Conservation (phyloP, 2,113 vertebrate species). For the Gavialis gangeticus region DNA sequence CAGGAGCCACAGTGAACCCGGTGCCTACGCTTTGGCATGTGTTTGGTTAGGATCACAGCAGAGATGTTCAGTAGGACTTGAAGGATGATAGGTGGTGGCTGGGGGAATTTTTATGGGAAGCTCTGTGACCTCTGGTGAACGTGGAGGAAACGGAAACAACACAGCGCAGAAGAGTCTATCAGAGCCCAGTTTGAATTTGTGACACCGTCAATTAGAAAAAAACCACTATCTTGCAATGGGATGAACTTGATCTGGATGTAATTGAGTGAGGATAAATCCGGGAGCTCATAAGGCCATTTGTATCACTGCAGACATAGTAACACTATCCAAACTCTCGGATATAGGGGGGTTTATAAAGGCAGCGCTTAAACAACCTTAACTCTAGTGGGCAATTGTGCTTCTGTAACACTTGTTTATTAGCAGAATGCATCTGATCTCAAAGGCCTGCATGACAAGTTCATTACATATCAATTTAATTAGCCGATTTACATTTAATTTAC, state of each 20-base stretch:
- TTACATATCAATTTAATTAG: constrained; percentile 89
- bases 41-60: not conserved
- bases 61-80: not conserved
- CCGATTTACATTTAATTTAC: constrained; percentile 90
- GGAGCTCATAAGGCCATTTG: not conserved
- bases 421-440: constrained; percentile 84
- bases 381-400: constrained; percentile 66
- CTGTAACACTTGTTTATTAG: constrained; percentile 79
- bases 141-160: not conserved
- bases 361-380: constrained; percentile 65
- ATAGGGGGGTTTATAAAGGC: not conserved
- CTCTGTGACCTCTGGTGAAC: not conserved
- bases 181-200: not conserved
- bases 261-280: not conserved
- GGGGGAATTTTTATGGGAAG: not conserved
- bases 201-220: not conserved
- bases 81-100: not conserved
- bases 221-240: not conserved
- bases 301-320: not conserved
- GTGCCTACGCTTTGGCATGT: not conserved
- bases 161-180: not conserved
- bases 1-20: not conserved
- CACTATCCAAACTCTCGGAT: constrained; percentile 2
- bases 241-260: not conserved
- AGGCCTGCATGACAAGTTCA: constrained; percentile 84